Conservation (phyloP, 2,888 invertebrate genomes). For the Aspidiotus rigidus region DNA sequence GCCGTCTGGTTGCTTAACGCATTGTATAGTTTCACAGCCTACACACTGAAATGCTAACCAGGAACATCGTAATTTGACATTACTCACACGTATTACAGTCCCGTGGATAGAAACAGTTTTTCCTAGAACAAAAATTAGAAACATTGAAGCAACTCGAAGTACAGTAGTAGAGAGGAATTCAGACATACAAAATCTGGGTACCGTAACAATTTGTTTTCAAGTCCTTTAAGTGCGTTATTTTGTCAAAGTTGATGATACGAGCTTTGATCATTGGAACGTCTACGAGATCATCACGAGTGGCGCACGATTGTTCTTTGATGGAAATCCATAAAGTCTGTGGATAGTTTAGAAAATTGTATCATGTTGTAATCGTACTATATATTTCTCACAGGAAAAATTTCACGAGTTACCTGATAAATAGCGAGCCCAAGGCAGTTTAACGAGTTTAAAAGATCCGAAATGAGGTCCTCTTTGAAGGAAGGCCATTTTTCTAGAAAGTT, state of each 20-base stretch:
- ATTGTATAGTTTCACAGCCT: slow-evolving; percentile 57
- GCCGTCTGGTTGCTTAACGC: slow-evolving; percentile 56
- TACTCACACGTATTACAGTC: slow-evolving; percentile 71
- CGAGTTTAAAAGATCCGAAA: slow-evolving; percentile 56
- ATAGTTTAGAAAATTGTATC: no score
- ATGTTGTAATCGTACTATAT: no score
- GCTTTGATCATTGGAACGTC: slow-evolving; percentile 48
- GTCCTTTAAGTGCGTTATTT: slow-evolving; percentile 56
- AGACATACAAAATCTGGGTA: slow-evolving; percentile 42
- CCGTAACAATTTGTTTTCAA: slow-evolving; percentile 66
- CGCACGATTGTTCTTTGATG: slow-evolving; percentile 14
- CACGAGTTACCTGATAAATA: slow-evolving; percentile 58
- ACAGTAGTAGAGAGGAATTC: background rate
- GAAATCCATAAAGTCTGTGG: slow-evolving; percentile 15
- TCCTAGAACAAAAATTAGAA: slow-evolving; percentile 45
- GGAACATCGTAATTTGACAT: slow-evolving; percentile 60
- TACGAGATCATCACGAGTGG: slow-evolving; percentile 33
- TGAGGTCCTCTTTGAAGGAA: slow-evolving; percentile 56
- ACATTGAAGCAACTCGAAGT: background rate
- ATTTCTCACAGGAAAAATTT: no score
- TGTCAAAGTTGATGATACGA: slow-evolving; percentile 55
- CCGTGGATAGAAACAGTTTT: slow-evolving; percentile 73
- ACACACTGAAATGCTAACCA: slow-evolving; percentile 70
- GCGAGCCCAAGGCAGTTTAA: slow-evolving; percentile 65
- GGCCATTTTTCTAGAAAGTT: slow-evolving; percentile 54